Base-by-base conservation (phyloP, 2,113 vertebrate species). In the Sebastes schlegelii region DNA sequence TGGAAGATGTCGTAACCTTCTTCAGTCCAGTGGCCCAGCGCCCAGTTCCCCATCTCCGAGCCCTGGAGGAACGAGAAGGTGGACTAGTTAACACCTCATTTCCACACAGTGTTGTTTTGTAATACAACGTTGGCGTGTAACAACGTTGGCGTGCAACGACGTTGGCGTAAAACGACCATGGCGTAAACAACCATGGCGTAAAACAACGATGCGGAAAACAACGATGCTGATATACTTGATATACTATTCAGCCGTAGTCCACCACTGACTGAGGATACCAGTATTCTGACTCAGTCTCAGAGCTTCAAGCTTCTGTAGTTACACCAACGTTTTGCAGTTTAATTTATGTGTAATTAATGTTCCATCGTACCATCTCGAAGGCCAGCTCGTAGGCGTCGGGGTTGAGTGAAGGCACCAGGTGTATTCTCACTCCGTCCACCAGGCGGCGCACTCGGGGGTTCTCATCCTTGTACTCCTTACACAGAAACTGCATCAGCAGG, bases 1-100 rank as follows among this genome's bases (percentile, higher is more conserved):
- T 98, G 95, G 51, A 98, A 99, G 89, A 99, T 96, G 92, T 99
- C 98, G 5, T 97, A 98, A 57, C 98, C 98, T 79, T 99, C 97
- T 91, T 98, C 97, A 0, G 96, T 98, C 98, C 98, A 99, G 82
- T 99, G 96, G 4, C 98, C 98, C 87, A 99, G 83, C 0, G 96
- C 97, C 98, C 98, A 99, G 92, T 97, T 98, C 23, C 98, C 98
- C 88, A 99, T 95, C 91, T 99, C 98, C 0, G 98, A 99, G 52
- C 98, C 98, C 98, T 99, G 1, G 6, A 63, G 55, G 57, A 34
- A 71, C 46, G 49, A 2, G 8, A 68, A 16, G 21, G 11, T 48
- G 12, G n/a, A 7, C 26, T 34, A 34, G 34, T 34, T 34, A 34
- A 34, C 34, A 34, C 34, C 34, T 34, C 34, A 34, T 34, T 34